Conservation (phyloP, 2,888 invertebrate genomes). For the Thymelicus lineola region DNA sequence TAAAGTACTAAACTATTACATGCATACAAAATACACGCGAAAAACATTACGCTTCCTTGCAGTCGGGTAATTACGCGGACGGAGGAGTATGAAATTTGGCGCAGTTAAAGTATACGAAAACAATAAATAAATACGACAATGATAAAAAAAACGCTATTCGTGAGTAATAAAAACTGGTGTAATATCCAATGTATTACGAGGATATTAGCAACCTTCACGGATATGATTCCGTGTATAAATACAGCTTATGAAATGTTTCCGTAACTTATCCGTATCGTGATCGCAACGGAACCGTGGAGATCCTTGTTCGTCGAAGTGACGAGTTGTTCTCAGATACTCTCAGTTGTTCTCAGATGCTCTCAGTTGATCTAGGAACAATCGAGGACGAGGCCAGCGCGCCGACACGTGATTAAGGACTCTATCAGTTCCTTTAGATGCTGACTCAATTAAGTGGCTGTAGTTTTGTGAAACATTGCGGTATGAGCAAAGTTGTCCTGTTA, state of each 20-base stretch:
- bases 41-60: too few species aligned
- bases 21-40: too few species aligned
- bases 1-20: too few species aligned
- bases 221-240: neutral
- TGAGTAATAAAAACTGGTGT: too few species aligned
- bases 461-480: neutral
- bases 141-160: too few species aligned
- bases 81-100: too few species aligned
- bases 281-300: slow-evolving; percentile 17
- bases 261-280: slow-evolving; percentile 21
- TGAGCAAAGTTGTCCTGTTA: neutral
- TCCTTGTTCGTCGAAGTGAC: slow-evolving; percentile 27
- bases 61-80: too few species aligned
- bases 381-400: neutral
- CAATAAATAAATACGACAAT: too few species aligned
- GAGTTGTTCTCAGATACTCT: neutral
- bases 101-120: too few species aligned
- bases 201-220: slow-evolving; percentile 15
- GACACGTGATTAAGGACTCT: slow-evolving; percentile 34
- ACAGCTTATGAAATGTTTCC: neutral
- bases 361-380: neutral
- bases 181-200: too few species aligned
- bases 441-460: neutral
- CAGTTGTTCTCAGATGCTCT: neutral
- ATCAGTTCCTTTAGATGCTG: slow-evolving; percentile 8